These are phyloP conservation scores for Andricus curvator DNA, from an alignment of 2,888 invertebrate species.

Conservation along the genomic window DNA sequence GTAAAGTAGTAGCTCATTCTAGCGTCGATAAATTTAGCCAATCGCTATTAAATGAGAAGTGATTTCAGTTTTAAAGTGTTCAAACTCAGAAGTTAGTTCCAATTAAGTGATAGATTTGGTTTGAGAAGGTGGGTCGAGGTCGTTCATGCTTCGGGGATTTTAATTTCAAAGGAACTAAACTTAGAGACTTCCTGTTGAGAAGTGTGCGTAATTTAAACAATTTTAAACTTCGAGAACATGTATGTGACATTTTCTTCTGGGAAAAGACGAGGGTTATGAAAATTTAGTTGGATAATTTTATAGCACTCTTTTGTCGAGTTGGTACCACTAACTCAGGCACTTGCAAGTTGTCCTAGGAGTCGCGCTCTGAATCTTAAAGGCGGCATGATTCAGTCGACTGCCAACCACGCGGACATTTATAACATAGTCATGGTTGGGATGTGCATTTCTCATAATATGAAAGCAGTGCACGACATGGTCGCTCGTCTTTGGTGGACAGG, in stretches of 20 bases:
- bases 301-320: conserved; percentile 43
- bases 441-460: conserved; percentile 57
- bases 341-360: conserved; percentile 54
- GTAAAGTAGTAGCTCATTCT: conserved; percentile 6
- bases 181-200: not conserved
- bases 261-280: too few relatives aligned
- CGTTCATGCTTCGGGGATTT: not conserved
- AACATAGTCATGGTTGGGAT: conserved; percentile 58
- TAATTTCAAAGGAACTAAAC: not conserved
- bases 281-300: not conserved
- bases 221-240: too few relatives aligned
- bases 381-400: conserved; percentile 65
- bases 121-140: not conserved
- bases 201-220: not conserved
- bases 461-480: conserved; percentile 53
- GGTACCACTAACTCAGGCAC: conserved; percentile 55
- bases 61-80: not conserved
- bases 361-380: conserved; percentile 63
- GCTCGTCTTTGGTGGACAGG: conserved; percentile 61
- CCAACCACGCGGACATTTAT: conserved; percentile 59
- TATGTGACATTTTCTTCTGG: too few relatives aligned
- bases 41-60: not conserved
- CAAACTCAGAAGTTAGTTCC: not conserved
- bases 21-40: not conserved
- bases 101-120: not conserved